Conservation (phyloP, 2,113 vertebrate genomes). For the Odontophorus gujanensis region DNA sequence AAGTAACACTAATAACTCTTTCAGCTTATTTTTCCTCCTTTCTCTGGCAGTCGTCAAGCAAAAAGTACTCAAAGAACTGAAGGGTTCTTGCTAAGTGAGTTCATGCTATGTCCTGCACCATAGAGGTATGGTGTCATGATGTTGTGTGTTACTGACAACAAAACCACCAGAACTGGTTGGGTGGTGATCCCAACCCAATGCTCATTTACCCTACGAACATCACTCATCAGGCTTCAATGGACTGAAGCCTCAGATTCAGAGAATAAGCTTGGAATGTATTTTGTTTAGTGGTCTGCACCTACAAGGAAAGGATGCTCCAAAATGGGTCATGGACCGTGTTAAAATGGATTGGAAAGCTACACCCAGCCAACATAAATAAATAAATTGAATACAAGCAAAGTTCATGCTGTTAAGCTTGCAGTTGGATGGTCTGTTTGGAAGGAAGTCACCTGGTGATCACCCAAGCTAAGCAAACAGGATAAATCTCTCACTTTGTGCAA, state of each 20-base stretch:
- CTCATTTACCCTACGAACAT: not conserved
- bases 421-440: not conserved
- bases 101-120: not conserved
- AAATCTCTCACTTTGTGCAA: not conserved
- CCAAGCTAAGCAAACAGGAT: not conserved
- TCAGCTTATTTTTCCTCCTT: not conserved
- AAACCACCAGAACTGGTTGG: not conserved
- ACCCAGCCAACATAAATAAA: no score
- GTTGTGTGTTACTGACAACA: not conserved
- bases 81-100: not conserved
- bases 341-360: not conserved
- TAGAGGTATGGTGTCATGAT: not conserved
- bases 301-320: not conserved
- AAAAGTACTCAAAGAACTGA: not conserved
- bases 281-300: not conserved
- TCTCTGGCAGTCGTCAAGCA: not conserved
- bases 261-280: not conserved
- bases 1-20: not conserved
- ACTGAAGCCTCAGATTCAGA: not conserved
- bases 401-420: not conserved
- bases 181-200: not conserved
- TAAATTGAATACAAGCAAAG: not conserved
- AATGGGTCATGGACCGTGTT: not conserved
- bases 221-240: not conserved
- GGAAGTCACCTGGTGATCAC: not conserved